Conservation (phyloP, 1,140 invertebrate species). For the Euura saliciscinereae region DNA sequence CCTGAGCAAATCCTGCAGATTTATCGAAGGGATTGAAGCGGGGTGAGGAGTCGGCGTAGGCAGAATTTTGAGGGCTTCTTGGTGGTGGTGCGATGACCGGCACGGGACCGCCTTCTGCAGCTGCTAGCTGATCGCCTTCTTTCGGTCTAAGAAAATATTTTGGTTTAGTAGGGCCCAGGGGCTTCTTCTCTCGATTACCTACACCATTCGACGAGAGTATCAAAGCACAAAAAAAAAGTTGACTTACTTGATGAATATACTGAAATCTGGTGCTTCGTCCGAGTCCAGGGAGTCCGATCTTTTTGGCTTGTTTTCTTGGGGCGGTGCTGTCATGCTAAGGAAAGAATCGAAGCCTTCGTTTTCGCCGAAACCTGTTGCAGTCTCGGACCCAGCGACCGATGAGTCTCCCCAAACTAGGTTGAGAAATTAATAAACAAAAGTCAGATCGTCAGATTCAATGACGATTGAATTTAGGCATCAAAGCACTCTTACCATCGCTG, state of each 20-base stretch:
- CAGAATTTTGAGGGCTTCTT: slow-evolving; percentile 60
- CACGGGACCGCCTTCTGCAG: slow-evolving; percentile 57
- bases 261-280: slow-evolving; percentile 77
- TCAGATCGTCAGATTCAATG: slow-evolving; percentile 1
- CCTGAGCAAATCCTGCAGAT: slow-evolving; percentile 60
- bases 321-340: slow-evolving; percentile 78
- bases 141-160: slow-evolving; percentile 64
- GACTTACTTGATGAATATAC: slow-evolving; percentile 77
- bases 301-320: slow-evolving; percentile 62
- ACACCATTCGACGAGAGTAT: too few relatives aligned
- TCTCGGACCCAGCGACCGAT: slow-evolving; percentile 46
- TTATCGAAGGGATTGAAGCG: slow-evolving; percentile 81
- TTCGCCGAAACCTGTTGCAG: slow-evolving; percentile 68
- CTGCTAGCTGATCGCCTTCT: slow-evolving; percentile 48
- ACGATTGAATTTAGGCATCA: slow-evolving; percentile 23
- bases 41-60: slow-evolving; percentile 60
- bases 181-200: too few relatives aligned
- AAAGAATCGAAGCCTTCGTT: slow-evolving; percentile 85
- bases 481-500: slow-evolving; percentile 51
- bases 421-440: slow-evolving; percentile 17
- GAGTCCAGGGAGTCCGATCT: slow-evolving; percentile 76
- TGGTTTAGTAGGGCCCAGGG: too few relatives aligned
- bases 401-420: slow-evolving; percentile 66
- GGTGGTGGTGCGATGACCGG: slow-evolving; percentile 80
- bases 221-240: not conserved